Evolutionary conservation across 2,888 invertebrate genomes (phyloP), one percentile per base, ranked within the genome.

Genomic region (Epinotia brunnichana): DNA sequence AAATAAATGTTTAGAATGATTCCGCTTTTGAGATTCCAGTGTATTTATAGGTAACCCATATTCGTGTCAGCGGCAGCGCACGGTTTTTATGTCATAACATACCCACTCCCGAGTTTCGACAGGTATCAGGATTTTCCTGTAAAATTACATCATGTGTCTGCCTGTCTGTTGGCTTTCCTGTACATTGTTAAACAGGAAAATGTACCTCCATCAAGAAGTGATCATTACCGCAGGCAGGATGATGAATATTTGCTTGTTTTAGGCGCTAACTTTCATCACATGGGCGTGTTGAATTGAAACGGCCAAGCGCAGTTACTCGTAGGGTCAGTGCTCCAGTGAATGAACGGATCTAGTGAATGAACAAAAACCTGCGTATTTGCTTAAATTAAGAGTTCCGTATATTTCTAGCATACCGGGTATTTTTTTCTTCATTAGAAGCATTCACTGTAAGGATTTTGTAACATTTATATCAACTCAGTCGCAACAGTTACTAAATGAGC

Each of bases 41-140:
- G 80, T 79, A 79, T 76, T 80, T 85, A 85, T 86, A 85, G 85
- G 82, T 84, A 85, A 81, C 82, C 77, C 77, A 82, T 83, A 85
- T 85, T 82, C 81, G 82, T 85, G 85, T 85, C 86, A 82, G 84
- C 79, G 75, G 76, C 76, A 41, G 70, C 74, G 76, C 77, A 76
- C 76, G 67, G 63, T 74, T 69, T 72, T 66, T 54, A 68, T 64
- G 73, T 79, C 77, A 64, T 64, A 64, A 41, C 76, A 75, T 62
- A 75, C 77, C 60, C 13, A 19, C 39, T 72, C 48, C 39, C 24
- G 74, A 35, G 74, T 76, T 75, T 77, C 79, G 78, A 75, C 76
- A 76, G 74, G 57, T 69, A 51, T 19, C 39, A 15, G 21, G 39
- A 41, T 56, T 67, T 67, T 61, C 60, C 59, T 44, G 44, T 66